Evolutionary conservation across 2,797 vertebrate species (phyloP), one percentile per base, ranked within the genome.

Genomic region (Buceros bicornis): DNA sequence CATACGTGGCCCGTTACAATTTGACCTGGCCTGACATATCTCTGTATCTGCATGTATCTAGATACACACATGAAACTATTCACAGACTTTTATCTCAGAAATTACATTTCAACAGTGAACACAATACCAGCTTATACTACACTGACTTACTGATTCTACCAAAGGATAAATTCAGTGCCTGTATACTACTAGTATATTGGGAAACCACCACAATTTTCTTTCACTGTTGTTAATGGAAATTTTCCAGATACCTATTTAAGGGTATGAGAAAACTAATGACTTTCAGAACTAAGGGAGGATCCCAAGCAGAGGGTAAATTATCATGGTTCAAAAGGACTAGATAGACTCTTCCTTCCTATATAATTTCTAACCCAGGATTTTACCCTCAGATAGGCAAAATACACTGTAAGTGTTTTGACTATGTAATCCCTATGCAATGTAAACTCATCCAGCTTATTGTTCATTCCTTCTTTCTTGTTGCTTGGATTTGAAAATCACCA

Each of bases 1-100:
- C 2, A 13, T 24, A 51, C 0, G 1, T 35, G n/a, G 17, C 20
- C 11, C 24, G 37, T 3, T n/a, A 40, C 62, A 67, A 87, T 84
- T 33, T 74, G 6, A 81, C 29, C 26, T 73, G 64, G 5, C 64
- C 33, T 73, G 60, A 65, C 11, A 6, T 9, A 47, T 7, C 16
- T 58, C 62, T 71, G 24, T 42, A 45, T 56, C 22, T 69, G 24
- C 7, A 70, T 40, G 31, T 76, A 8, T 58, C 53, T 45, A 71
- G 19, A 60, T 16, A 54, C 5, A 20, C 6, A 50, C 2, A 31
- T 7, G 18, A 33, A 81, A 51, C 15, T 58, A 58, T 11, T 48
- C 0, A 0, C 3, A 73, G 70, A 31, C 2, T 43, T 61, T 54
- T 16, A 24, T 40, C 25, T 85, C 72, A 56, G 58, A 71, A 91